phyloP scores from a whole-genome alignment of 2,113 vertebrate species.

The Myiozetetes cayanensis region DNA sequence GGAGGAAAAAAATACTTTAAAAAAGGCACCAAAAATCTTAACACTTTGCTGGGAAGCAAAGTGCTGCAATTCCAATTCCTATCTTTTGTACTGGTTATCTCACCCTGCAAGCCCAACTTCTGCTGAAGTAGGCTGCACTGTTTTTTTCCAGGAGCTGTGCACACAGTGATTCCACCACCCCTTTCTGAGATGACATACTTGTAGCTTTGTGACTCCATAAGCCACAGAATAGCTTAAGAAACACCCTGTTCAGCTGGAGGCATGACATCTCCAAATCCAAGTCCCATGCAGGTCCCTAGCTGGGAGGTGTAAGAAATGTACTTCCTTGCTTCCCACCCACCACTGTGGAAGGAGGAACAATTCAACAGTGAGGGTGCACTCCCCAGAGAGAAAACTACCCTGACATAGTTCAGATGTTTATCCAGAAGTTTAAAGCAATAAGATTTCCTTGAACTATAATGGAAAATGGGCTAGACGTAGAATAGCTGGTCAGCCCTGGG shows the following conservation, averaged over 20 bases:
- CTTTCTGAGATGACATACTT: not conserved
- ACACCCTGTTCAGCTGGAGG: not conserved
- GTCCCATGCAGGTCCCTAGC: not conserved
- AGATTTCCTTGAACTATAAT: not conserved
- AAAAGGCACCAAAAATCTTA: not conserved
- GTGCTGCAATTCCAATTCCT: not conserved
- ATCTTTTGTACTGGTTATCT: not conserved
- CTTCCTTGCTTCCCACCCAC: not conserved
- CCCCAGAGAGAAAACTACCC: accelerated
- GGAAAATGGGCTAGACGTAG: not conserved
- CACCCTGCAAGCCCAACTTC: not conserved
- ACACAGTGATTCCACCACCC: not conserved
- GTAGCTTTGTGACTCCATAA: not conserved
- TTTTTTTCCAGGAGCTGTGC: not conserved
- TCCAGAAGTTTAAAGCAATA: not conserved
- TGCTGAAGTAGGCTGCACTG: not conserved
- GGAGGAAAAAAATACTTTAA: not conserved
- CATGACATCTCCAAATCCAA: not conserved
- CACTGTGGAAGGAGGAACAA: not conserved
- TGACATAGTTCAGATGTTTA: not conserved
- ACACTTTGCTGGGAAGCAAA: not conserved
- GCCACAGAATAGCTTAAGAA: not conserved
- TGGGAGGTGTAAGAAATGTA: not conserved
- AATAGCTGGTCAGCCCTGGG: not conserved
- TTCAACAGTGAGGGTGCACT: not conserved